phyloP scores from a whole-genome alignment of 2,888 invertebrate genomes.

The Xylota sylvarum region DNA sequence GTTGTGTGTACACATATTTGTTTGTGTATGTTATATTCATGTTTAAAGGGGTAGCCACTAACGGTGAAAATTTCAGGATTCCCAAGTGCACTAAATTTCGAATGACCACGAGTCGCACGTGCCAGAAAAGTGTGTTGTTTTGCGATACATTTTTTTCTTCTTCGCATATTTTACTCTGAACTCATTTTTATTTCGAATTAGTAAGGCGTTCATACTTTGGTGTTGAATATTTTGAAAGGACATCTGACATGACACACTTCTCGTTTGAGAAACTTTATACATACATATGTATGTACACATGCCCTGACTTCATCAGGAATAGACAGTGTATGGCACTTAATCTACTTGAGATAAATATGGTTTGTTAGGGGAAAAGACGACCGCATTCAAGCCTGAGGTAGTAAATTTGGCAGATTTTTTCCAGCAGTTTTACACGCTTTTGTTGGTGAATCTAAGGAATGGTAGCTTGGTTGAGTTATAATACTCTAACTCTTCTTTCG shows the following conservation, averaged over 20 bases:
- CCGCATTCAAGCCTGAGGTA: constrained; percentile 6
- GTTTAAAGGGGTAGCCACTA: constrained; percentile 14
- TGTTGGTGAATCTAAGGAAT: too few relatives aligned
- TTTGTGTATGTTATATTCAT: neutral
- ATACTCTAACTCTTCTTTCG: too few relatives aligned
- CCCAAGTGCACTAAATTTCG: constrained; percentile 43
- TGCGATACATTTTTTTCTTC: constrained; percentile 12
- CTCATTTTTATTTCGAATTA: constrained; percentile 12
- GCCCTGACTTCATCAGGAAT: neutral
- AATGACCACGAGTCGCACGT: constrained; percentile 72
- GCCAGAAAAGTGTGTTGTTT: constrained; percentile 64
- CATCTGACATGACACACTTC: constrained; percentile 47
- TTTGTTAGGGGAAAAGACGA: neutral
- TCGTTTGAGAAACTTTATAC: neutral
- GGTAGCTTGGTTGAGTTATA: too few relatives aligned
- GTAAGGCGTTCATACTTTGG: constrained; percentile 32
- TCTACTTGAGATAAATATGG: too few relatives aligned
- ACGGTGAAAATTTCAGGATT: constrained; percentile 44
- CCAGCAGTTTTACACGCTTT: too few relatives aligned
- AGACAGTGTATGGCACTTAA: constrained; percentile 35
- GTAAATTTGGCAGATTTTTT: too few relatives aligned
- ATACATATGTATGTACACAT: neutral
- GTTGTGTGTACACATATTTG: constrained; percentile 21
- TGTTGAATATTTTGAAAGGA: constrained; percentile 12
- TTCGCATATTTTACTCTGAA: neutral